Percentiles rank a stretch among this genome's conserved stretches.
Conservation (phyloP, 2,888 invertebrate species). For the Plagodis dolabraria region DNA sequence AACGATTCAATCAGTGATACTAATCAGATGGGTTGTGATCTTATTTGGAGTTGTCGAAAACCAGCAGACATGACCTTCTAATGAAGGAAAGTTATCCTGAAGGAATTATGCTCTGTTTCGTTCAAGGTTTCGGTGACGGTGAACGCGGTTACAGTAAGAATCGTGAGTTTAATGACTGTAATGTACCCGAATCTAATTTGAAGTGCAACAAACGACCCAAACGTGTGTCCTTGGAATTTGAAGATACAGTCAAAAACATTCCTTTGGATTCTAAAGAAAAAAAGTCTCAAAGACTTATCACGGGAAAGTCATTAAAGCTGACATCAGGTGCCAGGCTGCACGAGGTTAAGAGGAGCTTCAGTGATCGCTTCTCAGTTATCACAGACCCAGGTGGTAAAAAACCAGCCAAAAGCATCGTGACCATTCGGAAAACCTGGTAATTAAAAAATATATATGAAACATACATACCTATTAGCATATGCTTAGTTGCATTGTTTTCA, state of each 20-base stretch:
- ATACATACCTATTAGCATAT: not conserved
- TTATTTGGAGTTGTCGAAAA: slow-evolving; percentile 5
- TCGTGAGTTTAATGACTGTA: slow-evolving; percentile 52
- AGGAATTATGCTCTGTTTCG: slow-evolving; percentile 89
- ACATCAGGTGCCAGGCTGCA: slow-evolving; percentile 63
- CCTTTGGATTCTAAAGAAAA: slow-evolving; percentile 47
- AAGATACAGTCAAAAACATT: slow-evolving; percentile 42
- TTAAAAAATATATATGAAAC: slow-evolving; percentile 16
- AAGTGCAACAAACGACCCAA: slow-evolving; percentile 58
- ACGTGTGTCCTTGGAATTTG: slow-evolving; percentile 52
- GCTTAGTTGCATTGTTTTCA: too few relatives aligned
- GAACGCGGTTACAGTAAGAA: slow-evolving; percentile 63
- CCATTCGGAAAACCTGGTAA: slow-evolving; percentile 82
- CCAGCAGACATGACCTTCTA: slow-evolving; percentile 67
- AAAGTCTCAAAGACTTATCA: slow-evolving; percentile 51
- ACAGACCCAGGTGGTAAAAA: slow-evolving; percentile 67
- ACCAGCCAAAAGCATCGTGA: slow-evolving; percentile 64
- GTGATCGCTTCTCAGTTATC: slow-evolving; percentile 76
- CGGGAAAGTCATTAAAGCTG: slow-evolving; percentile 66
- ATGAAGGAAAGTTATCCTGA: slow-evolving; percentile 80
- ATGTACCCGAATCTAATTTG: slow-evolving; percentile 58
- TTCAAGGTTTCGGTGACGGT: slow-evolving; percentile 86
- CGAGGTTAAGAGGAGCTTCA: slow-evolving; percentile 78
- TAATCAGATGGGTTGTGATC: slow-evolving; percentile 31
- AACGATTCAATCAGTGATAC: slow-evolving; percentile 28